Conservation (phyloP, 2,888 invertebrate species). For the Alentia gelatinosa region DNA sequence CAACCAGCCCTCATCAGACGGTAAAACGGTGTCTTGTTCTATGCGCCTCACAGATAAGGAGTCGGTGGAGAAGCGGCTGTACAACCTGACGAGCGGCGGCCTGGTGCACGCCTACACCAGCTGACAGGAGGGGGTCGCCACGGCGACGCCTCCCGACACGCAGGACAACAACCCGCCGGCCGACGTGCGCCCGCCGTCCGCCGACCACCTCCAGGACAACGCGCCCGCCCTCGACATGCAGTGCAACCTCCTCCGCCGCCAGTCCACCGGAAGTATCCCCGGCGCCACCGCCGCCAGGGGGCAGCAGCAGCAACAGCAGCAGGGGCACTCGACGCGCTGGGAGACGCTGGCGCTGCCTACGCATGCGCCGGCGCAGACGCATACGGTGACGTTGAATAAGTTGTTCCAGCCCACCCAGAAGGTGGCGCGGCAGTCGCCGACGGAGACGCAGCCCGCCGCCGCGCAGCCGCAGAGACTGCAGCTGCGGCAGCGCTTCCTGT, state of each 20-base stretch:
- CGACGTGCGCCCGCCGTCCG: neutral
- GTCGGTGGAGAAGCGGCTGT: constrained; percentile 96
- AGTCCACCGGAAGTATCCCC: neutral
- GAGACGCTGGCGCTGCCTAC: neutral
- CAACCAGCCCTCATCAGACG: neutral
- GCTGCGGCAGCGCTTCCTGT: constrained; percentile 24
- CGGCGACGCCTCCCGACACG: neutral
- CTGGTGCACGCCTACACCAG: constrained; percentile 53
- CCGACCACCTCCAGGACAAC: neutral
- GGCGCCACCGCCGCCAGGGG: neutral
- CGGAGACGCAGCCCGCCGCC: neutral
- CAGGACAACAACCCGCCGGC: neutral
- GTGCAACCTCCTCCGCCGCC: constrained; percentile 25
- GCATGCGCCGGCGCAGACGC: neutral
- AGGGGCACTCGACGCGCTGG: neutral
- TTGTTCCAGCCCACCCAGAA: constrained; percentile 40
- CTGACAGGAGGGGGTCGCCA: constrained; percentile 19
- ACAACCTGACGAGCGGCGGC: constrained; percentile 83
- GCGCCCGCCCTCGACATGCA: constrained; percentile 4
- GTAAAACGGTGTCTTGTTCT: too few species aligned
- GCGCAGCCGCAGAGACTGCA: constrained; percentile 5
- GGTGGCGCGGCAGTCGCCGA: neutral
- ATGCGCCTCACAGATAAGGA: constrained; percentile 93
- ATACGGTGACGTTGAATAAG: constrained; percentile 33
- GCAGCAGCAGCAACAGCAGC: too few species aligned